Conservation (phyloP, 2,797 vertebrate species). For the Lophius americanus region DNA sequence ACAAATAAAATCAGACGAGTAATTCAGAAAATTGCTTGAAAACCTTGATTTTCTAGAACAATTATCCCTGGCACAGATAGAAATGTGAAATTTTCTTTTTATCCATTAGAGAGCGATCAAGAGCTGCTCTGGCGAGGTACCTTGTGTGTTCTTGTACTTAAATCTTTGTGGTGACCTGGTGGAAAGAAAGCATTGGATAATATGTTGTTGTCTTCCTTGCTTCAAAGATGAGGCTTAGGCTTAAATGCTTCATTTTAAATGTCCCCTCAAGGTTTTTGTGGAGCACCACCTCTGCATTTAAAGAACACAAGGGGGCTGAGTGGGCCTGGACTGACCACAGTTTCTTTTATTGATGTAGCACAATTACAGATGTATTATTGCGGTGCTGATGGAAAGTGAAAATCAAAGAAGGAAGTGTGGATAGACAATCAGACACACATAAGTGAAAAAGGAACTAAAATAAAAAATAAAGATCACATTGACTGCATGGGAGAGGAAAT, state of each 20-base stretch:
- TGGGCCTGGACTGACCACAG: too few species aligned
- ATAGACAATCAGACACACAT: not conserved
- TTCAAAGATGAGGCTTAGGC: not conserved
- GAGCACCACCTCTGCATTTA: too few species aligned
- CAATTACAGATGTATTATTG: not conserved
- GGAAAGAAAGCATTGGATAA: not conserved
- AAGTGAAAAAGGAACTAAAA: not conserved
- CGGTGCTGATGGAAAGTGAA: not conserved
- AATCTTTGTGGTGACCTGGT: not conserved
- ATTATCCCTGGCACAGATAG: not conserved
- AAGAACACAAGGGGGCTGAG: too few species aligned
- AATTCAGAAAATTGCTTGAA: not conserved
- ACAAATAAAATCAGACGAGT: not conserved
- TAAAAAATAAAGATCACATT: not conserved
- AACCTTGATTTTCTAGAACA: not conserved
- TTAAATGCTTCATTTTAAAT: too few species aligned
- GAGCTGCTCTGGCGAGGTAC: constrained; percentile 11
- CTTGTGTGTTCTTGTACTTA: not conserved
- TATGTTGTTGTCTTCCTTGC: not conserved
- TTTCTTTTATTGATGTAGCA: too few species aligned
- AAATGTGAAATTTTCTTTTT: not conserved
- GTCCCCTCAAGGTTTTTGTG: too few species aligned
- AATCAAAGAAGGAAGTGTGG: not conserved
- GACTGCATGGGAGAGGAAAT: not conserved
- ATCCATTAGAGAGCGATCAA: constrained; percentile 27